Base-by-base conservation (phyloP, 2,797 vertebrate genomes). In the Natrix natrix region DNA sequence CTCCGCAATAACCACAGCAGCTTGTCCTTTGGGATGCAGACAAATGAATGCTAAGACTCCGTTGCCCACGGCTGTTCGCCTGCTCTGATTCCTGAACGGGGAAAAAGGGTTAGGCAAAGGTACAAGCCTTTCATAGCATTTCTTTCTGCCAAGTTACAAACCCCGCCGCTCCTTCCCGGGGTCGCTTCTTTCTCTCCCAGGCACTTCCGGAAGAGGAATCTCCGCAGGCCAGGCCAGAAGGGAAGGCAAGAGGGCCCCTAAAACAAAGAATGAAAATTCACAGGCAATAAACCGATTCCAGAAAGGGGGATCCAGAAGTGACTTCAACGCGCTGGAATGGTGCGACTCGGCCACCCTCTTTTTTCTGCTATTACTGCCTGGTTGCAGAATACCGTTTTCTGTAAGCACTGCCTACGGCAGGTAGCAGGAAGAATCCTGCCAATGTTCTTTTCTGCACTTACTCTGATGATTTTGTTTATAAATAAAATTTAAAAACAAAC, bases 401-500 rank as follows among this genome's bases (percentile, higher is more conserved):
- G 37, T 93, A 86, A 93, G 92, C 95, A 94, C 63, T 92, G 88
- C 88, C 89, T 54, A 48, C 17, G 6, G 59, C 86, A 86, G 43
- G 0, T 8, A 91, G 93, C 92, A 90, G 89, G 90, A 74, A 5
- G 17, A 93, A 93, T 8, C 87, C 96, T 95, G 95, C 93, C 95
- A 43, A 93, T 5, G 94, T 96, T 96, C 94, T 95, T 94, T 94
- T 96, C 96, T 94, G 96, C 96, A 97, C 97, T 97, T 96, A 94
- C 97, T 98, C 96, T 89, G 11, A 97, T 94, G 7, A 93, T 94
- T 87, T 95, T 97, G 97, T 98, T 98, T 97, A 96, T 98, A 98
- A 98, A 98, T 98, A 97, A 98, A 98, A 97, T 83, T 78, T 7
- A 6, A 4, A 10, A 78, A 3, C 43, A 83, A 83, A n/a, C 48